These are phyloP conservation scores for Brachylomia viminalis DNA, from an alignment of 2,888 invertebrate species.

Conservation along the genomic window DNA sequence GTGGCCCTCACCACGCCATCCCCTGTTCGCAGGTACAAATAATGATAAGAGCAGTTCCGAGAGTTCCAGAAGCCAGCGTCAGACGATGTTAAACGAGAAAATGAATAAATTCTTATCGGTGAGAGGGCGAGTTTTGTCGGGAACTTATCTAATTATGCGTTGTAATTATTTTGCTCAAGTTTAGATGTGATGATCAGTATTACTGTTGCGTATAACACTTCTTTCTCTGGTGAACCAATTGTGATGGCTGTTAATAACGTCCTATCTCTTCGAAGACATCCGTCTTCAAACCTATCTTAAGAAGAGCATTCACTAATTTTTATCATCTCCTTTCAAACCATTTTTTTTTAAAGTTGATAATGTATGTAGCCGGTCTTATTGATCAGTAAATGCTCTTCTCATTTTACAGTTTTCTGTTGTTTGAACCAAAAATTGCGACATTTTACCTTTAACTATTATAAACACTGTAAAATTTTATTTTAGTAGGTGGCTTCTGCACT, in stretches of 20 bases:
- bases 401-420: conserved; percentile 71
- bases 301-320: conserved; percentile 76
- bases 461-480: conserved; percentile 31
- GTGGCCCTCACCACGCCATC: conserved; percentile 83
- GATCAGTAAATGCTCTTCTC: conserved; percentile 78
- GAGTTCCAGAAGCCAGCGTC: conserved; percentile 94
- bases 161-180: conserved; percentile 85
- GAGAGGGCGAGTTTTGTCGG: conserved; percentile 89
- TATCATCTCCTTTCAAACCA: not conserved
- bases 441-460: conserved; percentile 15
- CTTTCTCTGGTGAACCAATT: conserved; percentile 84
- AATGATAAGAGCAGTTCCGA: conserved; percentile 92
- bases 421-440: conserved; percentile 79
- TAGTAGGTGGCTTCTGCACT: conserved; percentile 55
- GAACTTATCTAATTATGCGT: conserved; percentile 77
- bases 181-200: conserved; percentile 85
- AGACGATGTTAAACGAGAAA: conserved; percentile 97
- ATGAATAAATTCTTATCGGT: conserved; percentile 98
- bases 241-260: conserved; percentile 82
- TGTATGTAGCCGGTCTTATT: not conserved
- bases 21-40: conserved; percentile 89
- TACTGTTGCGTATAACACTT: conserved; percentile 82
- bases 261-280: conserved; percentile 73
- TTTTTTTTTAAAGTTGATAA: not conserved
- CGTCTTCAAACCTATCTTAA: conserved; percentile 64